Evolutionary conservation across 2,113 vertebrate species (phyloP), one percentile per base, ranked within the genome.

Genomic region (Catagonus wagneri): DNA sequence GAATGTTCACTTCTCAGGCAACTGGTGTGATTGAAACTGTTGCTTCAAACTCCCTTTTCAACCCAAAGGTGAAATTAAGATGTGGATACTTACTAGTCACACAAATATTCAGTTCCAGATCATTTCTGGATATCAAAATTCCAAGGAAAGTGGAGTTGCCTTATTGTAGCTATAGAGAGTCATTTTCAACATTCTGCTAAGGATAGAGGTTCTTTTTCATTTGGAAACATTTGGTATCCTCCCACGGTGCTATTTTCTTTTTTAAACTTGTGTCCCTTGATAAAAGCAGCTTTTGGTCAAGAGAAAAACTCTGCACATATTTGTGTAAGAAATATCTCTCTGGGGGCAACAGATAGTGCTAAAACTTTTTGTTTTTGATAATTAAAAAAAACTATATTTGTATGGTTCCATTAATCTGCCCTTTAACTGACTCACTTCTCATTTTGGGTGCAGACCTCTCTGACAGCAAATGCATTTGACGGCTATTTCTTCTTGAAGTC

Each of bases 351-450:
- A 58, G 39, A 96, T 68, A 63, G 34, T 65, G 60, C 8, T 68
- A 39, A 68, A 66, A 23, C 17, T 15, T 56, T 69, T 68, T 32
- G 22, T 23, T 80, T 61, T 94, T 68, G 0, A 3, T 69, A 50
- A 95, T 71, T 86, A n/a, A 71, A 96, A 90, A 93, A 85, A 20
- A 75, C 14, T 86, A 2, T 60, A 79, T 90, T 52, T 66, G 11
- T 71, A 85, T 75, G 34, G 58, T 50, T 72, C 87, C 20, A 94
- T 88, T 36, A 71, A 39, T 69, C 32, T 93, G 1, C 20, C 13
- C 23, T 89, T 91, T 91, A 12, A 86, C 2, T 52, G 86, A 88
- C 10, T 89, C 68, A 81, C 50, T 97, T 68, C 78, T 94, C 52
- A 1, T 68, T 54, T 76, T 66, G 19, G 3, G n/a, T 39, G 29